These are phyloP conservation scores for Cebidichthys violaceus DNA, from an alignment of 2,113 vertebrate species.

Conservation along the genomic window DNA sequence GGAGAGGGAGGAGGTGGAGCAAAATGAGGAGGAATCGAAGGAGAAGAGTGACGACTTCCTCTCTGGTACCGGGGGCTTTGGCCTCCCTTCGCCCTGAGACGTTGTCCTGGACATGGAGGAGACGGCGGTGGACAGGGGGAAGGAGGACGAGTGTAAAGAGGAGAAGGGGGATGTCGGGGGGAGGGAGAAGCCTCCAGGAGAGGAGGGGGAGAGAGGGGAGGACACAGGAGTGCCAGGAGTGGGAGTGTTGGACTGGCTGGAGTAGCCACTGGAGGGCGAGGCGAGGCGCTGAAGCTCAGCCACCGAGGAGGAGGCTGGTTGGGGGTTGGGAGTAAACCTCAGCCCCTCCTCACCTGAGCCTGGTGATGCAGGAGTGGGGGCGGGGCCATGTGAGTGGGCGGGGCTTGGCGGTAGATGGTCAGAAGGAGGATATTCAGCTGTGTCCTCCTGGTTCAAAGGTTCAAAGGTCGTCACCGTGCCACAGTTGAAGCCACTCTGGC, in stretches of 20 bases:
- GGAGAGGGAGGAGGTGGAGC: constrained; percentile 91
- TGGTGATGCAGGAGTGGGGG: constrained; percentile 1
- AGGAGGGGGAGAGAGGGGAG: constrained; percentile 86
- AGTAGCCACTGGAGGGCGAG: constrained; percentile 93
- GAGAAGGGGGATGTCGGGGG: constrained; percentile 73
- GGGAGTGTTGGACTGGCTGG: constrained; percentile 94
- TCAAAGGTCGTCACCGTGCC: constrained; percentile 65
- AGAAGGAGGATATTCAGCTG: neutral
- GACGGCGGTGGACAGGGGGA: constrained; percentile 52
- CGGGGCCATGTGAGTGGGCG: neutral
- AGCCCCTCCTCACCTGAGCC: constrained; percentile 31
- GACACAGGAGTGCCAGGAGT: constrained; percentile 89
- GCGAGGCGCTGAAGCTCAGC: constrained; percentile 86
- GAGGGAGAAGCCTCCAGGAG: constrained; percentile 78
- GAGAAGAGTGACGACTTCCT: constrained; percentile 93
- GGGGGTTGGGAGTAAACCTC: constrained; percentile 11
- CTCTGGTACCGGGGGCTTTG: constrained; percentile 92
- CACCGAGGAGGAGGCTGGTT: constrained; percentile 65
- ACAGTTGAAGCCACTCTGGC: constrained; percentile 83
- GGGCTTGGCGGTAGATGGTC: neutral
- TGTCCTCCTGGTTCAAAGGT: constrained; percentile 11
- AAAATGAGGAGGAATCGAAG: constrained; percentile 85
- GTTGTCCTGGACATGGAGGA: constrained; percentile 62
- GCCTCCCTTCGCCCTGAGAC: constrained; percentile 58
- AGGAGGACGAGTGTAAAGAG: constrained; percentile 63